Evolutionary conservation across 64 coral and sea anemone species (phyloP).

Genomic region (Catalaphyllia jardinei): DNA sequence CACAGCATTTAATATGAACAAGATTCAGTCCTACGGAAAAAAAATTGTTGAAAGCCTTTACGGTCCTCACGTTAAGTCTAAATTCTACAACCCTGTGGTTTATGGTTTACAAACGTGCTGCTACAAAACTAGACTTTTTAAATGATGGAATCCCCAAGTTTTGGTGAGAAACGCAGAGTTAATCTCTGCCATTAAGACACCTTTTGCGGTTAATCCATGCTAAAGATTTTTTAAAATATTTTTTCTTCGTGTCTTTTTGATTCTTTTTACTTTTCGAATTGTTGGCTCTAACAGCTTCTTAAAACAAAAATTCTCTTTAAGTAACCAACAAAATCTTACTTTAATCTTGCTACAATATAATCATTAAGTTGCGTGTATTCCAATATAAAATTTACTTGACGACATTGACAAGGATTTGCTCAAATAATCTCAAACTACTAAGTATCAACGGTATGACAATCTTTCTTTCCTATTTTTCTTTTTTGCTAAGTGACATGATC

Average conservation of each 20-base stretch:
- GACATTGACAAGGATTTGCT: too few species aligned
- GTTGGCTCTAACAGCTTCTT: neutral
- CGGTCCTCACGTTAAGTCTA: neutral
- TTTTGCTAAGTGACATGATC: too few species aligned
- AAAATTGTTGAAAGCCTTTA: too few species aligned
- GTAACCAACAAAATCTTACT: neutral
- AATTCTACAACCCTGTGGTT: neutral
- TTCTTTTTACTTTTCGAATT: neutral
- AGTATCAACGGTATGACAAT: too few species aligned
- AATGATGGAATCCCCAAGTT: neutral
- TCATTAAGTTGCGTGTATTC: too few species aligned
- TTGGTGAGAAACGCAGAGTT: neutral
- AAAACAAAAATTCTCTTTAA: neutral
- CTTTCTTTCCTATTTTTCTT: too few species aligned
- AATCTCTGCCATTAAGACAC: neutral
- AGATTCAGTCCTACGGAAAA: too few species aligned
- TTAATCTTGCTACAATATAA: neutral
- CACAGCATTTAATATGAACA: too few species aligned
- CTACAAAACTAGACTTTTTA: neutral
- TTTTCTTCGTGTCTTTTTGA: neutral
- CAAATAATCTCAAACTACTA: too few species aligned
- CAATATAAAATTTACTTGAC: neutral
- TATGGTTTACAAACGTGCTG: neutral
- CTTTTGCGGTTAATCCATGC: neutral
- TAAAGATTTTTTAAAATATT: too few species aligned